phyloP scores from a whole-genome alignment of 2,888 invertebrate species.

The Calameuta idolon region DNA sequence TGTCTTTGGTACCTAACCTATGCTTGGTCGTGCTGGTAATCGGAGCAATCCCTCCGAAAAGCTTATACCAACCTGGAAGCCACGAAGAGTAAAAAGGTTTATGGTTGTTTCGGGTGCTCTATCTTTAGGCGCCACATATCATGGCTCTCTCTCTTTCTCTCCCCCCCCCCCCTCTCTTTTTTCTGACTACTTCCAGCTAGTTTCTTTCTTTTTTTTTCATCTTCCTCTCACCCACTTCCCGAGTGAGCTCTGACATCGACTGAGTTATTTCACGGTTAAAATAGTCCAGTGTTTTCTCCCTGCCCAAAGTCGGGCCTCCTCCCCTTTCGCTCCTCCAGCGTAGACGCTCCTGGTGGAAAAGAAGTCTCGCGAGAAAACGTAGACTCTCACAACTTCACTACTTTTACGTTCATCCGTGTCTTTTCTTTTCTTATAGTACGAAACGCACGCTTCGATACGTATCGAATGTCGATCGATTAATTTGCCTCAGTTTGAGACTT shows the following conservation, averaged over 20 bases:
- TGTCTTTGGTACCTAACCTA: no score
- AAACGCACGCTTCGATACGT: not conserved
- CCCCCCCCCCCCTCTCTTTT: no score
- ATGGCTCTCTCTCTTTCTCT: constrained; percentile 41
- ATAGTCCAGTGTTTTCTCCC: constrained; percentile 55
- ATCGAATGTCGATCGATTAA: not conserved
- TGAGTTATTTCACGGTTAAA: constrained; percentile 64
- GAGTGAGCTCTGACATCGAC: constrained; percentile 41
- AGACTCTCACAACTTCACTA: constrained; percentile 17
- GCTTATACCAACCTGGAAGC: not conserved
- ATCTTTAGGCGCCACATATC: constrained; percentile 60
- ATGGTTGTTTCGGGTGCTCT: constrained; percentile 58
- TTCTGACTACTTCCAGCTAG: not conserved
- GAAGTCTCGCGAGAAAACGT: constrained; percentile 13
- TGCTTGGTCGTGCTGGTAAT: no score
- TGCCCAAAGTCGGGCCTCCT: constrained; percentile 31
- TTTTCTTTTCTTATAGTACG: no score
- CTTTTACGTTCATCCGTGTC: constrained; percentile 14
- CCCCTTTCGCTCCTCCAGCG: constrained; percentile 9
- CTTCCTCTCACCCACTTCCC: constrained; percentile 24
- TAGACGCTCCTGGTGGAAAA: constrained; percentile 24
- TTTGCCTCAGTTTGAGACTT: not conserved
- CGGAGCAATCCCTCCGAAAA: not conserved
- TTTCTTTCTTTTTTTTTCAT: constrained; percentile 15
- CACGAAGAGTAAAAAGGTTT: constrained; percentile 43